These are phyloP conservation scores for Hydropsyche tenuis DNA, from an alignment of 1,140 invertebrate species.

Conservation along the genomic window DNA sequence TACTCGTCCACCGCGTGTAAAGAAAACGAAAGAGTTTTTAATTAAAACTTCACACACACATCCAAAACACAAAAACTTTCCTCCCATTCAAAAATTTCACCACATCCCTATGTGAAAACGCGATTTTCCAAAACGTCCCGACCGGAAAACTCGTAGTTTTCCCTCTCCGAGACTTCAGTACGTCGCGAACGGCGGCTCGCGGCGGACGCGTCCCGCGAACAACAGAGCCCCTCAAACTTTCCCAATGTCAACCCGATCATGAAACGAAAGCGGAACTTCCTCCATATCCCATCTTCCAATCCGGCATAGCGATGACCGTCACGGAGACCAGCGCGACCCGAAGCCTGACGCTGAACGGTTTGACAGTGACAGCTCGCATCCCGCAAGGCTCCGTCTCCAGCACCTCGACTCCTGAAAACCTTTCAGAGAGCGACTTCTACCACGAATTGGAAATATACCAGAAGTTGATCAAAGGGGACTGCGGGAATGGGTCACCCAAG, in stretches of 20 bases:
- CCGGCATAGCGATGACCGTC: conserved; percentile 46
- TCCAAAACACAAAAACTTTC: neutral
- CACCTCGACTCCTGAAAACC: conserved; percentile 45
- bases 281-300: neutral
- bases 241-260: neutral
- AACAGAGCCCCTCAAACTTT: neutral
- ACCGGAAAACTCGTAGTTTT: too few relatives aligned
- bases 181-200: neutral
- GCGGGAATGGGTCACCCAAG: conserved; percentile 48
- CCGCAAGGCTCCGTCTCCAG: conserved; percentile 35
- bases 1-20: neutral
- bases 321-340: conserved; percentile 48
- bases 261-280: neutral
- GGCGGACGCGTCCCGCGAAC: neutral
- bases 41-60: neutral
- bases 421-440: conserved; percentile 49
- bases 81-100: neutral
- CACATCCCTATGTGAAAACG: too few relatives aligned
- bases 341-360: conserved; percentile 48
- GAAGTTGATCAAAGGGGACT: conserved; percentile 48
- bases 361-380: conserved; percentile 47
- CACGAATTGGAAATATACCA: conserved; percentile 50
- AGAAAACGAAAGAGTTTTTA: conserved; percentile 4
- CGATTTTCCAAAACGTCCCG: too few relatives aligned
- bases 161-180: conserved; percentile 7